Base-by-base conservation (phyloP, 2,888 invertebrate species). In the Perizoma flavofasciatum region DNA sequence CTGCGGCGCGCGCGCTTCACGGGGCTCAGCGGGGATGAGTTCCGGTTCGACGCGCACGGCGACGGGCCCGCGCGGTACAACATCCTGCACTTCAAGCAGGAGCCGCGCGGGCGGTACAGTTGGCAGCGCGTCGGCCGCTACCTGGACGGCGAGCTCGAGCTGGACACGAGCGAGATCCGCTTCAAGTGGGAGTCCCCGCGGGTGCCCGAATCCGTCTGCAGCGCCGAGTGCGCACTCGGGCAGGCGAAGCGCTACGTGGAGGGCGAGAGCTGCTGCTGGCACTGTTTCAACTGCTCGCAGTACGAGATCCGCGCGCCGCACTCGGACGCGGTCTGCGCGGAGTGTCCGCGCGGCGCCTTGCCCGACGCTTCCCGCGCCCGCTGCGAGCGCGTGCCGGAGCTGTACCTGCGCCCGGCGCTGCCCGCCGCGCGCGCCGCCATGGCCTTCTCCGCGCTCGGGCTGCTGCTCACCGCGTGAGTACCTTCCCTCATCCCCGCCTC, bases 41-140 rank as follows among this genome's bases (percentile, higher is more conserved):
- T 98, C 85, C 95, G 95, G 69, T 98, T 98, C 85, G 97, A 98
- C 82, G 92, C 88, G 55, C 96, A 96, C 73, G 98, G 98, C 2
- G 98, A 98, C 82, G 98, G 98, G 0, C 98, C 98, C 0, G 97
- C 98, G 7, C 94, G 98, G 45, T 98, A 98, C 92, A 97, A 98
- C 81, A 98, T 98, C 73, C 95, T 98, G 68, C 98, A 98, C 86
- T 98, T 98, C 93, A 97, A 97, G 81, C 97, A 97, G 81, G 93
- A 95, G 11, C 88, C 94, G 32, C 93, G 91, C 1, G 96, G 96
- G 8, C 94, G 94, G 68, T 97, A 95, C 85, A 94, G 95, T 71
- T 98, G 98, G 98, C 91, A 97, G 49, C 94, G 94, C 63, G 97
- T 98, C 9, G 98, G 98, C 41, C 95, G 96, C 79, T 98, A 97